A percentile compares a stretch with the other conserved stretches of the same genome.
These are phyloP conservation scores for Myopa testacea DNA, from an alignment of 2,888 invertebrate species.

Conservation along the genomic window DNA sequence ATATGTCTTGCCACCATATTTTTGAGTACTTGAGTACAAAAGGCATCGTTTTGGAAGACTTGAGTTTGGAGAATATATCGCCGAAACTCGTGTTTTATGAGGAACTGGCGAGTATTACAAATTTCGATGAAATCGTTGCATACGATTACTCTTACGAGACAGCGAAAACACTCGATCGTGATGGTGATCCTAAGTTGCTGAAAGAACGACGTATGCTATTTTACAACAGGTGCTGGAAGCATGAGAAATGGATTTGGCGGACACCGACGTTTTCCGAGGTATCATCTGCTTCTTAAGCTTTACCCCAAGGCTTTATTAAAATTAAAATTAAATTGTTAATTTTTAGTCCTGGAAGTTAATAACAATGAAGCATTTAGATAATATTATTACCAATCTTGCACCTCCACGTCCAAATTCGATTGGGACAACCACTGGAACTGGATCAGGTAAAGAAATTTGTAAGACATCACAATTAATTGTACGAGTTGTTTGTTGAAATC, in stretches of 20 bases:
- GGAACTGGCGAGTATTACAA: slow-evolving; percentile 36
- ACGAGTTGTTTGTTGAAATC: too few relatives aligned
- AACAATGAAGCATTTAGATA: too few relatives aligned
- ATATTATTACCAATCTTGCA: not conserved
- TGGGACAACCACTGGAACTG: not conserved
- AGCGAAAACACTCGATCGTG: slow-evolving; percentile 26
- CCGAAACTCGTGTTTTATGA: slow-evolving; percentile 45
- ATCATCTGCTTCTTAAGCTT: not conserved
- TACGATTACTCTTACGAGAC: slow-evolving; percentile 39
- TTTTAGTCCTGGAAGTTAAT: not conserved
- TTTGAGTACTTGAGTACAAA: slow-evolving; percentile 36
- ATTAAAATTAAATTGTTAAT: not conserved
- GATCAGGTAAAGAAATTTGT: not conserved
- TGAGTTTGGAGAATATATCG: slow-evolving; percentile 41
- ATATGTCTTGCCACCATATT: slow-evolving; percentile 35
- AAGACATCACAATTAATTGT: too few relatives aligned
- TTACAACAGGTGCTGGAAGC: slow-evolving; percentile 45
- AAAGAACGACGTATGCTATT: slow-evolving; percentile 37
- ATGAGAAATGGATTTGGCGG: slow-evolving; percentile 42
- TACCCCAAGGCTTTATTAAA: not conserved
- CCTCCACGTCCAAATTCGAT: not conserved
- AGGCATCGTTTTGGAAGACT: slow-evolving; percentile 26
- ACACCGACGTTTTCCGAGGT: not conserved
- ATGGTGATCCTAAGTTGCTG: not conserved
- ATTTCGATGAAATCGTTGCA: slow-evolving; percentile 40